phyloP scores from a whole-genome alignment of 30 jellyfish, hydroid and myxozoan species.

The Haliclystus octoradiatus region DNA sequence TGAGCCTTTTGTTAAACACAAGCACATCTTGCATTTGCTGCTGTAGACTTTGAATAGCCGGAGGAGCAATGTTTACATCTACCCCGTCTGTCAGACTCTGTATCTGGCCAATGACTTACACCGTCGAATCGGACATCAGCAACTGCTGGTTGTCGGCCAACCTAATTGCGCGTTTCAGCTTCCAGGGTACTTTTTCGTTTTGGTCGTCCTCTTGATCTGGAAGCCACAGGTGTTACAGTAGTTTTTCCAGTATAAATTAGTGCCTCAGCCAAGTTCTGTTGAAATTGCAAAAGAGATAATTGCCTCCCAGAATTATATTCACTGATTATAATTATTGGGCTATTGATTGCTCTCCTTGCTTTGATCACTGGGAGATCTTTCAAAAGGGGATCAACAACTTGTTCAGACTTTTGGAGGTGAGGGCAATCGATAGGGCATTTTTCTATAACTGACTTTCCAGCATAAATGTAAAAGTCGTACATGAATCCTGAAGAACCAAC shows the following conservation, averaged over 20 bases:
- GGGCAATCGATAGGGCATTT: background rate
- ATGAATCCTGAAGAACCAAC: slow-evolving; percentile 56
- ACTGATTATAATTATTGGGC: slow-evolving; percentile 25
- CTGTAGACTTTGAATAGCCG: background rate
- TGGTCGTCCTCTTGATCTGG: slow-evolving; percentile 1
- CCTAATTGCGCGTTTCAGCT: background rate
- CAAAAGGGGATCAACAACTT: slow-evolving; percentile 50
- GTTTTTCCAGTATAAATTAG: background rate
- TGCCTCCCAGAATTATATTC: slow-evolving; percentile 30
- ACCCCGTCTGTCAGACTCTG: slow-evolving; percentile 3
- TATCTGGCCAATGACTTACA: background rate
- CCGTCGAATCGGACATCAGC: slow-evolving; percentile 1
- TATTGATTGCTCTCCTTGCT: slow-evolving; percentile 2
- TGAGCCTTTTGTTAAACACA: background rate
- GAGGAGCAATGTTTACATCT: slow-evolving; percentile 1
- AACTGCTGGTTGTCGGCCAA: background rate
- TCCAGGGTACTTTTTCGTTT: background rate
- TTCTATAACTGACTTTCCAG: slow-evolving; percentile 15
- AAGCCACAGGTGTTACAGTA: background rate
- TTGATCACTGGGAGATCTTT: slow-evolving; percentile 28
- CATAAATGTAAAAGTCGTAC: slow-evolving; percentile 32
- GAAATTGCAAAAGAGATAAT: background rate
- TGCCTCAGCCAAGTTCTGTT: background rate
- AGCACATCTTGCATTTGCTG: slow-evolving; percentile 2
- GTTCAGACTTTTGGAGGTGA: slow-evolving; percentile 42